phyloP scores from a whole-genome alignment of 2,113 vertebrate genomes.

The Leptosomus discolor region DNA sequence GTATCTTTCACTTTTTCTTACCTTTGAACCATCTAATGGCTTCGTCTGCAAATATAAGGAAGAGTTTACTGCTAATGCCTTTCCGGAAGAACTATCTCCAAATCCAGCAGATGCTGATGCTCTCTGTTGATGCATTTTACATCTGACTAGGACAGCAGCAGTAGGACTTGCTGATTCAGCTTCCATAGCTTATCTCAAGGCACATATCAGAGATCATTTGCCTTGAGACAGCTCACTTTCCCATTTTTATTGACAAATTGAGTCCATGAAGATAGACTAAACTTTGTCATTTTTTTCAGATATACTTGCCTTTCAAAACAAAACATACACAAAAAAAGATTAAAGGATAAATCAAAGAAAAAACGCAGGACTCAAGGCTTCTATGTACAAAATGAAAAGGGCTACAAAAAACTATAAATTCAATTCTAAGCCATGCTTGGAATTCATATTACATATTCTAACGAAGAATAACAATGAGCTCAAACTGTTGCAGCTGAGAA shows the following conservation, averaged over 20 bases:
- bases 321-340: background rate
- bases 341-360: background rate
- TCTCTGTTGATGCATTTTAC: background rate
- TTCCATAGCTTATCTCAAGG: background rate
- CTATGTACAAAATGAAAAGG: background rate
- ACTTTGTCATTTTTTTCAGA: background rate
- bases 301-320: background rate
- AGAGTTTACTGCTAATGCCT: background rate
- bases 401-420: background rate
- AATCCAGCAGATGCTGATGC: background rate
- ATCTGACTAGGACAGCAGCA: background rate
- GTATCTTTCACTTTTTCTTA: background rate
- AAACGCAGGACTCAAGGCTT: background rate
- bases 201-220: background rate
- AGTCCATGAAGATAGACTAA: background rate
- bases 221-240: background rate
- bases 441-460: background rate
- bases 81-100: background rate
- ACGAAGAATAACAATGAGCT: background rate
- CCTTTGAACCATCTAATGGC: background rate
- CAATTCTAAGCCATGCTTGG: background rate
- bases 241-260: background rate
- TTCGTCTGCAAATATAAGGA: background rate
- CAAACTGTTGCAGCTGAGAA: background rate
- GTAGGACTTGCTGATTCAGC: background rate